Percentiles rank a stretch among this genome's conserved stretches.
These are phyloP conservation scores for Phoeniculus purpureus DNA, from an alignment of 2,797 vertebrate genomes.

Conservation along the genomic window DNA sequence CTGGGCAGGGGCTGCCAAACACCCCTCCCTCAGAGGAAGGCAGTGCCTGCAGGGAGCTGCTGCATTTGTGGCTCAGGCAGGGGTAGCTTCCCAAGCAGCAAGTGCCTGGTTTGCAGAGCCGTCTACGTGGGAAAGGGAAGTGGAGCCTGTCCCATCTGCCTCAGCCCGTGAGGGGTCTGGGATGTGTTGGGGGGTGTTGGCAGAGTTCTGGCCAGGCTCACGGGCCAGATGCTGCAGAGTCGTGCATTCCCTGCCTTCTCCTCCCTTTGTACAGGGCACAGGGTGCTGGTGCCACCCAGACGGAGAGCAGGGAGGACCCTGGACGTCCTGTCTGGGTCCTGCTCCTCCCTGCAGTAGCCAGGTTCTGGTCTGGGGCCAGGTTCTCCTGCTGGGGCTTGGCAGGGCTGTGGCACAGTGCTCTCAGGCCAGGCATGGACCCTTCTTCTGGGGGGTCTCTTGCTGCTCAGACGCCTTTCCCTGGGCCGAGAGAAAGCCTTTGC, in stretches of 20 bases:
- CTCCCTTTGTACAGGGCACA: background rate
- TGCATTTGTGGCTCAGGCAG: background rate
- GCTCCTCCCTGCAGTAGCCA: background rate
- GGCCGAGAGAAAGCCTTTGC: too few species aligned
- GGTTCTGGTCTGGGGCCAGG: too few species aligned
- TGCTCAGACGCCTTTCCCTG: background rate
- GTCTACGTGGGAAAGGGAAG: too few species aligned
- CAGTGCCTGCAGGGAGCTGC: background rate
- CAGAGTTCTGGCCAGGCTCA: background rate
- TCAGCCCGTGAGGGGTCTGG: background rate
- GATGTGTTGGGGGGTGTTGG: background rate
- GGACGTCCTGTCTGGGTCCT: background rate
- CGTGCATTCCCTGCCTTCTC: background rate
- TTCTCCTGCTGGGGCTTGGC: too few species aligned
- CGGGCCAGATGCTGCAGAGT: background rate
- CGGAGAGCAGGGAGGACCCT: background rate
- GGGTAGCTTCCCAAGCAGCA: background rate
- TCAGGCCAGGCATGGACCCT: background rate
- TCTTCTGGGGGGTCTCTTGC: background rate
- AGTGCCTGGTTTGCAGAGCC: background rate
- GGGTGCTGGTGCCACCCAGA: background rate
- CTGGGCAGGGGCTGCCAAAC: background rate
- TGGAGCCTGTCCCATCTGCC: background rate
- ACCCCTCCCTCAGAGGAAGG: background rate
- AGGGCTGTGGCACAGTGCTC: background rate